Percentiles rank a stretch among this genome's conserved stretches.
phyloP scores from a whole-genome alignment of 2,888 invertebrate species.

The Drosophila cognata region DNA sequence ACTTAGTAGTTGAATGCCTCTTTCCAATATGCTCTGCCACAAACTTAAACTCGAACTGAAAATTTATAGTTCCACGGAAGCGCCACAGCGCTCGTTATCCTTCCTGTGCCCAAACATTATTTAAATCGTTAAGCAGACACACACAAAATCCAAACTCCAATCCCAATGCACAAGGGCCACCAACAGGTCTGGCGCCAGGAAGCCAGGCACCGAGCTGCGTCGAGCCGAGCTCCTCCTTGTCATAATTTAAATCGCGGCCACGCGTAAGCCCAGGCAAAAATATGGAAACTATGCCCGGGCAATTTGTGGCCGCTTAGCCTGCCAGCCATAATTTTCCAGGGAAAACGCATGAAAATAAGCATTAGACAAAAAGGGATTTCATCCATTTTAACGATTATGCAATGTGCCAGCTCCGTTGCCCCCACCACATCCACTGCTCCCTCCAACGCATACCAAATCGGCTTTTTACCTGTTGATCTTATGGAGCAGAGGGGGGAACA shows the following conservation, averaged over 20 bases:
- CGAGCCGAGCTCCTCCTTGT: conserved; percentile 46
- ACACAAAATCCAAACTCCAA: conserved; percentile 33
- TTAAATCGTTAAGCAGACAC: conserved; percentile 62
- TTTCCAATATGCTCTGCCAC: conserved; percentile 38
- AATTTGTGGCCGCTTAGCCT: conserved; percentile 40
- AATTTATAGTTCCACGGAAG: conserved; percentile 69
- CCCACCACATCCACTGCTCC: background rate
- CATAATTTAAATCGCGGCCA: conserved; percentile 73
- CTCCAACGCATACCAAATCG: conserved; percentile 70
- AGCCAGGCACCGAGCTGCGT: conserved; percentile 43
- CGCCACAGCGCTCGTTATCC: conserved; percentile 65
- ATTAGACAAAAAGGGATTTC: conserved; percentile 60
- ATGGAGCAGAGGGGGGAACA: conserved; percentile 13
- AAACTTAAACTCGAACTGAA: conserved; percentile 23
- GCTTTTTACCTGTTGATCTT: conserved; percentile 74
- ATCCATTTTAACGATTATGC: conserved; percentile 61
- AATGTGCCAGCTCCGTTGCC: conserved; percentile 18
- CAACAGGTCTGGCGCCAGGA: conserved; percentile 62
- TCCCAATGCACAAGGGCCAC: conserved; percentile 23
- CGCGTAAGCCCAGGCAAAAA: conserved; percentile 62
- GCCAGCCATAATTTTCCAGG: conserved; percentile 66
- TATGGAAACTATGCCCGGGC: conserved; percentile 66
- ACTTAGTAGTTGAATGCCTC: conserved; percentile 16
- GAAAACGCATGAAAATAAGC: conserved; percentile 74
- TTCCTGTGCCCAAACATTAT: conserved; percentile 60